A percentile compares a stretch with the other conserved stretches of the same genome.
Evolutionary conservation across 1,140 invertebrate genomes (phyloP).

Genomic region (Nephotettix cincticeps): DNA sequence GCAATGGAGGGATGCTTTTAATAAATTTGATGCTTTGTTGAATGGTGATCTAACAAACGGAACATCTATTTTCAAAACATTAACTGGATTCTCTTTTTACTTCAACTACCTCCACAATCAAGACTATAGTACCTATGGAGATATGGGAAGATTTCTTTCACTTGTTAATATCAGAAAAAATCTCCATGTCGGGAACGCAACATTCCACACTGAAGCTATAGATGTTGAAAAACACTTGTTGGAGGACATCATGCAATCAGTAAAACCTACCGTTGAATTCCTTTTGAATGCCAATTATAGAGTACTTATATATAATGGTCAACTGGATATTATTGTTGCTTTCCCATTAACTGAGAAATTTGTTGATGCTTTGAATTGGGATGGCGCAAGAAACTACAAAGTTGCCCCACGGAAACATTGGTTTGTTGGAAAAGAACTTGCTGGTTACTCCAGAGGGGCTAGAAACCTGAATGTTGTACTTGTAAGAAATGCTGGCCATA

Average conservation of each 20-base stretch:
- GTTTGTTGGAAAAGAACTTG: conserved; percentile 34
- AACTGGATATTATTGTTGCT: conserved; percentile 83
- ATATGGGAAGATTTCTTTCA: conserved; percentile 59
- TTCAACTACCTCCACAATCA: conserved; percentile 69
- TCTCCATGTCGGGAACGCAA: conserved; percentile 80
- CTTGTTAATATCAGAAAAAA: conserved; percentile 59
- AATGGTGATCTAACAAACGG: conserved; percentile 26
- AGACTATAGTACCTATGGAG: conserved; percentile 2
- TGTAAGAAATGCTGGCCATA: conserved; percentile 78
- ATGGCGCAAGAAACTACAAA: conserved; percentile 62
- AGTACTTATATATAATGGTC: conserved; percentile 76
- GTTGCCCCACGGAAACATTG: conserved; percentile 53
- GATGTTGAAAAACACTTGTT: conserved; percentile 67
- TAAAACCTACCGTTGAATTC: conserved; percentile 71
- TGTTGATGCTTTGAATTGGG: conserved; percentile 61
- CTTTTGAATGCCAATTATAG: conserved; percentile 62
- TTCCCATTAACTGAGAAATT: conserved; percentile 75
- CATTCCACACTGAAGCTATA: conserved; percentile 48
- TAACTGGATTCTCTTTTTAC: conserved; percentile 75
- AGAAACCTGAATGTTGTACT: conserved; percentile 73
- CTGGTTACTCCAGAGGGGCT: conserved; percentile 40
- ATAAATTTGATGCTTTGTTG: conserved; percentile 29
- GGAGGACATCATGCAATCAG: conserved; percentile 80
- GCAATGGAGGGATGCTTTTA: conserved; percentile 29
- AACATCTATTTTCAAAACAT: conserved; percentile 62